Evolutionary conservation across 2,888 invertebrate genomes (phyloP).

Genomic region (Apotomis betuletana): DNA sequence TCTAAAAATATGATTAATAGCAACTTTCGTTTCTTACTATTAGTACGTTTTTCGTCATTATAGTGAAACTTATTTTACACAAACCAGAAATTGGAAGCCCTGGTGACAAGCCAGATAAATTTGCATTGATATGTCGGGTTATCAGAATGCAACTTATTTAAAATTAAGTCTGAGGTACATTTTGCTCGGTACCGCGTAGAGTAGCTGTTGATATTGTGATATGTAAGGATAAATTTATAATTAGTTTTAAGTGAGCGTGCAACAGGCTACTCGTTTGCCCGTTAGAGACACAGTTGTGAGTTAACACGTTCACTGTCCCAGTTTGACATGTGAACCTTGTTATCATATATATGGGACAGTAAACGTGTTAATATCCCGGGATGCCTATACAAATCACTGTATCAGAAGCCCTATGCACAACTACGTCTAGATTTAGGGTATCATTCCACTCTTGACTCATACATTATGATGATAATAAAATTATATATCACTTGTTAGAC

Average conservation of each 20-base stretch:
- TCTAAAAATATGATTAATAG: too few relatives aligned
- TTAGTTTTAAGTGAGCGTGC: slow-evolving; percentile 44
- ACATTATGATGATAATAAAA: too few relatives aligned
- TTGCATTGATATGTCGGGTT: slow-evolving; percentile 5
- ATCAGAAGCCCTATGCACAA: background rate
- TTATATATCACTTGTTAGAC: too few relatives aligned
- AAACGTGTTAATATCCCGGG: too few relatives aligned
- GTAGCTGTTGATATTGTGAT: slow-evolving; percentile 81
- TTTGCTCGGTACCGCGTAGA: slow-evolving; percentile 55
- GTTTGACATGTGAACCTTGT: too few relatives aligned
- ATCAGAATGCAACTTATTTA: slow-evolving; percentile 37
- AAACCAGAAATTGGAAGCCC: too few relatives aligned
- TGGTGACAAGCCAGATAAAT: background rate
- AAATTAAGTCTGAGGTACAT: slow-evolving; percentile 47
- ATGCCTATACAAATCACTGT: too few relatives aligned
- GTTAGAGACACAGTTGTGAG: background rate
- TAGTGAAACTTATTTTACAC: too few relatives aligned
- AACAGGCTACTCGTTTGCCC: slow-evolving; percentile 2
- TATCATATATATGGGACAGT: too few relatives aligned
- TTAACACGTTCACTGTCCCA: background rate
- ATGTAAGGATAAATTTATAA: slow-evolving; percentile 72
- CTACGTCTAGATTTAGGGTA: background rate
- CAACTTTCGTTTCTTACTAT: too few relatives aligned
- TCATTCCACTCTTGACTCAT: background rate
- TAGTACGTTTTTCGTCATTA: too few relatives aligned